These are phyloP conservation scores for Micropoecilia bifurca DNA, from an alignment of 2,797 vertebrate species.

Conservation along the genomic window DNA sequence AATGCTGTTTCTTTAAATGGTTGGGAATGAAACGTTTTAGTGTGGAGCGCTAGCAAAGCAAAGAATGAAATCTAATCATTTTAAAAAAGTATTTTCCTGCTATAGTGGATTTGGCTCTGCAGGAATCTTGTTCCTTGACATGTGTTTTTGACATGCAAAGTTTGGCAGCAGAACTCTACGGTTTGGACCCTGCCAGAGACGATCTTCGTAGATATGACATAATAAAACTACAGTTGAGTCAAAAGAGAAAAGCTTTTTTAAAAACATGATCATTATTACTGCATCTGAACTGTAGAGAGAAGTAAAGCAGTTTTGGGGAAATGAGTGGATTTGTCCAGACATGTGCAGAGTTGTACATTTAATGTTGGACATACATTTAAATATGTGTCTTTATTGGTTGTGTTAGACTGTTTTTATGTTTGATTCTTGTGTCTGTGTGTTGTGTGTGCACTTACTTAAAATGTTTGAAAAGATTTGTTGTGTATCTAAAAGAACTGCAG, in stretches of 20 bases:
- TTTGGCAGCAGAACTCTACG: conserved; percentile 5
- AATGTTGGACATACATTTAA: too few species aligned
- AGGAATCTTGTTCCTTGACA: conserved; percentile 11
- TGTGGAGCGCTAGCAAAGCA: neutral
- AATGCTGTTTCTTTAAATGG: neutral
- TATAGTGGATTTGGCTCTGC: neutral
- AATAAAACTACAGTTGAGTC: neutral
- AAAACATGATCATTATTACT: neutral
- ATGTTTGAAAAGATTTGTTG: conserved; percentile 6
- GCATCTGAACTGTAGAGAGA: neutral
- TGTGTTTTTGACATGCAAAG: neutral
- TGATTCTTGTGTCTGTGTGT: neutral
- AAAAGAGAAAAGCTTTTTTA: conserved; percentile 1
- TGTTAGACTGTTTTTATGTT: conserved; percentile 11
- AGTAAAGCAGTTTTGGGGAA: neutral
- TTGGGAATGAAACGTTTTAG: neutral
- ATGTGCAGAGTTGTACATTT: conserved; percentile 1
- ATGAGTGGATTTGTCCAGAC: neutral
- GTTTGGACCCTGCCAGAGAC: conserved; percentile 18
- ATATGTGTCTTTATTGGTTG: conserved; percentile 2
- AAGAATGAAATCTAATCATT: neutral
- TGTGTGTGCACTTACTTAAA: neutral
- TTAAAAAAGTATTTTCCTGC: neutral
- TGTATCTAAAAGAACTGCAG: conserved; percentile 4
- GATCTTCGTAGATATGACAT: conserved; percentile 9